Base-by-base conservation (phyloP, 2,888 invertebrate genomes). In the Tetragonula carbonaria region DNA sequence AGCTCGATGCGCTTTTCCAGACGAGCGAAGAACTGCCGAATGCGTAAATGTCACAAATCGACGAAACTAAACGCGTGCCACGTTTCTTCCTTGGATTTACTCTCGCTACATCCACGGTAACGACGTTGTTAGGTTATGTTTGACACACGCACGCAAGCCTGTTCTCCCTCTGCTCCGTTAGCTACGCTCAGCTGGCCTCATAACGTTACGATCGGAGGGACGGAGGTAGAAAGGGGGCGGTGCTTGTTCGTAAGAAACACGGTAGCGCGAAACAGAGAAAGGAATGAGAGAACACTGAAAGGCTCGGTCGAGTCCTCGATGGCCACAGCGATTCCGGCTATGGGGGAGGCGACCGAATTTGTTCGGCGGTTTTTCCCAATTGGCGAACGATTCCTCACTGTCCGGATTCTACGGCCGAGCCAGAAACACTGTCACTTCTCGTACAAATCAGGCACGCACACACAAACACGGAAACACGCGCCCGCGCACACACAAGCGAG, bases 161-260 rank as follows among this genome's bases (percentile, higher is more conserved):
- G 84, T 80, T 78, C 86, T 86, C 86, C 80, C 86, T 80, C 86
- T 85, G 79, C 74, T 62, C 70, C 80, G 87, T 88, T 86, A 85
- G 82, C 81, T 82, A 85, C 87, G 75, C 82, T 88, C 88, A 85
- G 83, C 85, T 87, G 80, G 87, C 73, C 87, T 87, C 88, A 78
- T 81, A 83, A 86, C 83, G 84, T 78, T 67, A 74, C 71, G 67
- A 65, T 70, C 78, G 50, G 59, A 23, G 70, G 74, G 75, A 75
- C 77, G 78, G 80, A 75, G 86, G 72, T 80, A 82, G 74, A 80
- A 65, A 75, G 80, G 76, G 74, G 73, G 77, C 85, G 78, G 50
- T 82, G 79, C 87, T 88, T 80, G 85, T 67, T 78, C 83, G 73
- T 76, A 65, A 68, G 81, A 75, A 79, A 86, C 57, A 62, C 76